Evolutionary conservation across 2,113 vertebrate genomes (phyloP), one percentile per base, ranked within the genome.

Genomic region (Ochotona curzoniae): DNA sequence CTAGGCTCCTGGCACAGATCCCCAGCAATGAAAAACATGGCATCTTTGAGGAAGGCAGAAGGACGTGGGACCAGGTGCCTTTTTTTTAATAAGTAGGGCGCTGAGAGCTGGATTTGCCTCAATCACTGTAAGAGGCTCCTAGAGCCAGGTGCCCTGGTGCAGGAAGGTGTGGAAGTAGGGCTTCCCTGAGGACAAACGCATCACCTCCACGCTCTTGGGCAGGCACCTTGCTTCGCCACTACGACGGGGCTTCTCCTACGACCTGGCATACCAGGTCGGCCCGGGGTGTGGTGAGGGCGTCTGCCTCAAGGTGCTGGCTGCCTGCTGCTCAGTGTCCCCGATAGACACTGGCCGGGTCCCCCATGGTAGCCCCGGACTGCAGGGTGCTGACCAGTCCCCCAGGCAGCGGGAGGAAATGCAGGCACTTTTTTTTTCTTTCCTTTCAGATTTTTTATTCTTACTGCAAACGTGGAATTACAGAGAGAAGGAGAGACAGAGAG

Each of bases 81-180:
- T 87, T 75, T 44, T 76, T 92, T 51, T 74, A 90, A 83, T 61
- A 93, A 93, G 63, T 66, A 85, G 93, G 67, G 23, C 82, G 54
- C 26, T 1, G 73, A 78, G 73, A 70, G 49, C 90, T 66, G 61
- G 76, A 71, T 82, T 79, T n/a, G 38, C 83, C 82, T 1, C 26
- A 30, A 67, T 2, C 60, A 25, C 82, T 47, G 8, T 8, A 20
- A 85, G 79, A 32, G 57, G 69, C 71, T 67, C 49, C 54, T 2
- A 9, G 67, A 28, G 69, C 49, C 23, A 26, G 73, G 54, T 38
- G 51, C 49, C 47, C 47, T 23, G 81, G 85, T 4, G 11, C 47
- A 9, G 0, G 26, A 44, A 63, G 57, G 44, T 11, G 10, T 47
- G 2, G 10, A 26, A 0, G 8, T 0, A 3, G 8, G 61, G 14